These are phyloP conservation scores for Diacarnus erythraeanus DNA, from an alignment of 37 sponge, comb jelly and placozoan genomes.

Conservation along the genomic window DNA sequence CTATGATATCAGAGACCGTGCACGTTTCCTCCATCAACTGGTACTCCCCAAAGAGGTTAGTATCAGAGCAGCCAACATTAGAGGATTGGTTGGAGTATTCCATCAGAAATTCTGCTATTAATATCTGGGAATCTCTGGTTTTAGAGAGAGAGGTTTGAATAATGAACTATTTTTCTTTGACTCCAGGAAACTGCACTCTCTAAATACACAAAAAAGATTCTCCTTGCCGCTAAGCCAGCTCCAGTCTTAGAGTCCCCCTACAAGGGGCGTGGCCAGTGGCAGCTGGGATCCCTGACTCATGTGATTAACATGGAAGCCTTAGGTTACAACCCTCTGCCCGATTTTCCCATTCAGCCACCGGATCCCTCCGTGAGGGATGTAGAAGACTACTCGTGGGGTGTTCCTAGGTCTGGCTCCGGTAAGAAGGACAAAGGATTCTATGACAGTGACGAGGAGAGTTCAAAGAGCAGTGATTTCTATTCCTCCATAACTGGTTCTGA, in stretches of 20 bases:
- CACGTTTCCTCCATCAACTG: conserved; percentile 86
- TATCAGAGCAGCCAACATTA: neutral
- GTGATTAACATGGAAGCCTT: conserved; percentile 75
- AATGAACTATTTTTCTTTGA: neutral
- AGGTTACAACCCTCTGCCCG: conserved; percentile 89
- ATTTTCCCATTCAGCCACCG: conserved; percentile 87
- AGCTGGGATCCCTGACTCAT: conserved; percentile 93
- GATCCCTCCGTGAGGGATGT: conserved; percentile 90
- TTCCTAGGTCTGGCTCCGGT: conserved; percentile 6
- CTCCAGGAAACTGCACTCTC: conserved; percentile 66
- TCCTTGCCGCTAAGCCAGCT: conserved; percentile 93
- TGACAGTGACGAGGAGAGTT: conserved; percentile 31
- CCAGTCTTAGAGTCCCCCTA: conserved; percentile 87
- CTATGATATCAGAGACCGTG: conserved; percentile 98
- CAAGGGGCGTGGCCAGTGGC: conserved; percentile 90
- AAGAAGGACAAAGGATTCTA: conserved; percentile 49
- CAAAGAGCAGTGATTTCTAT: conserved; percentile 57
- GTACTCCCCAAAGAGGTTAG: conserved; percentile 68
- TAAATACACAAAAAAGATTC: conserved; percentile 98
- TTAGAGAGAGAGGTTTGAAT: neutral
- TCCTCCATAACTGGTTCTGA: conserved; percentile 66
- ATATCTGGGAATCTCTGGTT: neutral
- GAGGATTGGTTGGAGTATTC: neutral
- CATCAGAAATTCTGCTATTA: neutral
- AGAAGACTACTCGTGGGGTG: conserved; percentile 40